phyloP scores from a whole-genome alignment of 2,797 vertebrate genomes.

The Sparus aurata region DNA sequence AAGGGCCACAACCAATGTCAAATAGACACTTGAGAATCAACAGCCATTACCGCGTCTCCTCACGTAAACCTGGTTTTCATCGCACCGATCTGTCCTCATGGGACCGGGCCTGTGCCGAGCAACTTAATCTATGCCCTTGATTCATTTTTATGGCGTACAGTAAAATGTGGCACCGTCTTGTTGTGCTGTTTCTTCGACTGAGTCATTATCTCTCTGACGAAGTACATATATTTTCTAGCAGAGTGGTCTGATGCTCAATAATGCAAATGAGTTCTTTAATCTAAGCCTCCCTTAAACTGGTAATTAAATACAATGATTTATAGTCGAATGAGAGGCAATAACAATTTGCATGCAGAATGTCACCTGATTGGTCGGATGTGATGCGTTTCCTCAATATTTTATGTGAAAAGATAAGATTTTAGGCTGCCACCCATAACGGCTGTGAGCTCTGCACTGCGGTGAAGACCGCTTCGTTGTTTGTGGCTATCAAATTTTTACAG shows the following conservation, averaged over 20 bases:
- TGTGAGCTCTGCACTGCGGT: constrained; percentile 14
- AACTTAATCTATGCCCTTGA: constrained; percentile 54
- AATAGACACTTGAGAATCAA: constrained; percentile 77
- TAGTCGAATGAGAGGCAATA: constrained; percentile 46
- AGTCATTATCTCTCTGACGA: constrained; percentile 66
- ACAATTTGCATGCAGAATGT: constrained; percentile 61
- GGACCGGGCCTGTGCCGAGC: constrained; percentile 38
- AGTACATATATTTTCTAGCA: constrained; percentile 65
- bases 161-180: constrained; percentile 63
- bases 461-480: neutral
- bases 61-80: constrained; percentile 59
- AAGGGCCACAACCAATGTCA: constrained; percentile 75
- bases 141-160: constrained; percentile 58
- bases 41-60: constrained; percentile 65
- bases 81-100: constrained; percentile 44
- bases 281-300: constrained; percentile 62
- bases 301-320: constrained; percentile 73
- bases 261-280: constrained; percentile 76
- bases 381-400: constrained; percentile 51
- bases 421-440: constrained; percentile 24
- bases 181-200: constrained; percentile 51
- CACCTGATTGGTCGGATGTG: constrained; percentile 52
- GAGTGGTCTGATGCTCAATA: constrained; percentile 71
- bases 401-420: constrained; percentile 41
- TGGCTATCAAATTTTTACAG: constrained; percentile 17